Percentiles rank a stretch among this genome's conserved stretches.
Evolutionary conservation across 2,113 vertebrate genomes (phyloP).

Genomic region (Onychorhynchus coronatus): DNA sequence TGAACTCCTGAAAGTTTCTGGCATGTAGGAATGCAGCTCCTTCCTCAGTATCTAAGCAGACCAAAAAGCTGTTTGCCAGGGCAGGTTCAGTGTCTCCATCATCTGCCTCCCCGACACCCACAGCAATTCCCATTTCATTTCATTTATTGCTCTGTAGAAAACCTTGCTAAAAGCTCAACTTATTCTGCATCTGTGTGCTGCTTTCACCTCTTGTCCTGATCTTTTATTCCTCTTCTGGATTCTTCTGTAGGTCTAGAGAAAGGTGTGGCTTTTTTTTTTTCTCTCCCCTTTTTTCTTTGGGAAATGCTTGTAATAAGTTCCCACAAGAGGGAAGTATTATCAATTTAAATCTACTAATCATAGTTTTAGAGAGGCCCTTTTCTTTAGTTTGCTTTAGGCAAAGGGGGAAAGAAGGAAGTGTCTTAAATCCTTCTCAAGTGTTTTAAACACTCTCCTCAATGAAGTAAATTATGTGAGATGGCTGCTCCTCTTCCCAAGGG

Average conservation of each 20-base stretch:
- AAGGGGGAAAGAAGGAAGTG: neutral
- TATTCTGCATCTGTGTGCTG: neutral
- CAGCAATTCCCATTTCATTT: neutral
- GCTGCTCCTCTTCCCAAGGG: neutral
- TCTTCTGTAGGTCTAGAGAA: neutral
- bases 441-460: neutral
- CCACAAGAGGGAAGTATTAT: neutral
- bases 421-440: neutral
- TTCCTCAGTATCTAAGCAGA: conserved; percentile 2
- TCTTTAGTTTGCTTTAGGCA: neutral
- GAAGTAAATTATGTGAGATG: neutral
- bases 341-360: neutral
- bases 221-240: neutral
- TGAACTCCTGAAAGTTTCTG: conserved; percentile 53
- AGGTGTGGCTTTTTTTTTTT: neutral
- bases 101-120: neutral
- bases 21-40: conserved; percentile 66
- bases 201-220: neutral
- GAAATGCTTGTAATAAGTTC: neutral
- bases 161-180: neutral
- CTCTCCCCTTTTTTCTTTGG: neutral
- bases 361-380: neutral
- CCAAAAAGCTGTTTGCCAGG: neutral
- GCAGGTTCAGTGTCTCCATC: neutral
- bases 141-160: neutral